Conservation (phyloP, 2,888 invertebrate species). For the Zaprionus lineosus region DNA sequence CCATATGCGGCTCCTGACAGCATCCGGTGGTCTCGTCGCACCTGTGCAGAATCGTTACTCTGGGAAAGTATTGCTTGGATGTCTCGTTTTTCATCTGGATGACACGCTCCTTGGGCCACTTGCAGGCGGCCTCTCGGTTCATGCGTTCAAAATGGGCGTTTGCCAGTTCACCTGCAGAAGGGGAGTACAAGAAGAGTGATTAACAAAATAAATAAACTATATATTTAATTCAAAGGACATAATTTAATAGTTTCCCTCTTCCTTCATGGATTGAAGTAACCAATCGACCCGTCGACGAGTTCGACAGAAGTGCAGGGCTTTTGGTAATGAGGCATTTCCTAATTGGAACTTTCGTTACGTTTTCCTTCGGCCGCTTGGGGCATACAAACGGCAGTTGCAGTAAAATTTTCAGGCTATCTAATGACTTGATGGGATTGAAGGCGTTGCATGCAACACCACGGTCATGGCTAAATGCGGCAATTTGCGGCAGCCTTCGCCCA, state of each 20-base stretch:
- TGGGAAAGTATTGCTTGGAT: conserved; percentile 90
- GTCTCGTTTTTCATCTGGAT: conserved; percentile 75
- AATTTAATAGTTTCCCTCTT: too few relatives aligned
- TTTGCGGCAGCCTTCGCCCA: conserved; percentile 29
- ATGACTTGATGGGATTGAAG: conserved; percentile 44
- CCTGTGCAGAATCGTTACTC: conserved; percentile 92
- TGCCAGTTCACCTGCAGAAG: conserved; percentile 62
- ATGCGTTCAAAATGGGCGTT: conserved; percentile 64
- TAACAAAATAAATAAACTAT: neutral
- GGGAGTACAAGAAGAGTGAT: neutral
- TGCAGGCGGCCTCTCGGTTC: conserved; percentile 67
- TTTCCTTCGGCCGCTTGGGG: conserved; percentile 9
- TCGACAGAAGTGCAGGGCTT: neutral
- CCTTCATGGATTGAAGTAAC: too few relatives aligned
- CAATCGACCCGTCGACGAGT: too few relatives aligned
- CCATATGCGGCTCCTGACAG: conserved; percentile 86
- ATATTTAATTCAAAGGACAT: too few relatives aligned
- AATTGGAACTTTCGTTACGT: conserved; percentile 12
- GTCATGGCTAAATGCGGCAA: conserved; percentile 42
- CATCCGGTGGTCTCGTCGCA: conserved; percentile 94
- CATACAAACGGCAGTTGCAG: conserved; percentile 10
- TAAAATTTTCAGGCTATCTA: conserved; percentile 33
- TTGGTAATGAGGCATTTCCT: conserved; percentile 10
- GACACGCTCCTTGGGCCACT: conserved; percentile 73
- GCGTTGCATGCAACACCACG: conserved; percentile 32